These are phyloP conservation scores for Pionites leucogaster DNA, from an alignment of 2,113 vertebrate genomes.

Conservation along the genomic window DNA sequence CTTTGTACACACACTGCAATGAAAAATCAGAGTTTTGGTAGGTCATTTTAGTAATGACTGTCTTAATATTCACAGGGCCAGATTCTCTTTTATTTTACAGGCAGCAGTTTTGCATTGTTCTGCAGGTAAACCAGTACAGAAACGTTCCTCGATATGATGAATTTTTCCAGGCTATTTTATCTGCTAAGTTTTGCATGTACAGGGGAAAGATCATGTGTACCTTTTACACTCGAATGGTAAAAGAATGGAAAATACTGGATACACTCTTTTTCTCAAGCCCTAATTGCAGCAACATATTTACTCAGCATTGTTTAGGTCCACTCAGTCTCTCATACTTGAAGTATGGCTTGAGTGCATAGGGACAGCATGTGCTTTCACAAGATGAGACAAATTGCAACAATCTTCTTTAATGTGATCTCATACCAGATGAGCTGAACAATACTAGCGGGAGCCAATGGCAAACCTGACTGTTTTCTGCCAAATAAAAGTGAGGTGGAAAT, in stretches of 20 bases:
- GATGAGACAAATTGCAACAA: slow-evolving; percentile 81
- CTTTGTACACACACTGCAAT: background rate
- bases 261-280: background rate
- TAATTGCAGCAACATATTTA: slow-evolving; percentile 65
- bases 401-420: slow-evolving; percentile 79
- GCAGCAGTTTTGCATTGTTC: background rate
- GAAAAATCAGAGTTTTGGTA: background rate
- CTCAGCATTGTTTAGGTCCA: slow-evolving; percentile 51
- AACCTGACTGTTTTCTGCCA: slow-evolving; percentile 75
- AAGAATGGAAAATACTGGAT: background rate
- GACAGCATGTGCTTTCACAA: slow-evolving; percentile 73
- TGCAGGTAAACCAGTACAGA: background rate
- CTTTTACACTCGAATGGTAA: slow-evolving; percentile 6
- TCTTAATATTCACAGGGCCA: background rate
- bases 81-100: background rate
- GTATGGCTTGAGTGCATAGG: slow-evolving; percentile 60
- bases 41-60: background rate
- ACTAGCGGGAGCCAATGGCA: slow-evolving; percentile 64
- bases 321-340: slow-evolving; percentile 56
- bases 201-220: background rate
- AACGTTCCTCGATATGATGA: background rate
- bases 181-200: background rate
- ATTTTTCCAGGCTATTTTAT: slow-evolving; percentile 18
- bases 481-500: slow-evolving; percentile 75
- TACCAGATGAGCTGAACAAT: slow-evolving; percentile 72